phyloP scores from a whole-genome alignment of 1,140 invertebrate species.

The Gonatopus flavifemur region DNA sequence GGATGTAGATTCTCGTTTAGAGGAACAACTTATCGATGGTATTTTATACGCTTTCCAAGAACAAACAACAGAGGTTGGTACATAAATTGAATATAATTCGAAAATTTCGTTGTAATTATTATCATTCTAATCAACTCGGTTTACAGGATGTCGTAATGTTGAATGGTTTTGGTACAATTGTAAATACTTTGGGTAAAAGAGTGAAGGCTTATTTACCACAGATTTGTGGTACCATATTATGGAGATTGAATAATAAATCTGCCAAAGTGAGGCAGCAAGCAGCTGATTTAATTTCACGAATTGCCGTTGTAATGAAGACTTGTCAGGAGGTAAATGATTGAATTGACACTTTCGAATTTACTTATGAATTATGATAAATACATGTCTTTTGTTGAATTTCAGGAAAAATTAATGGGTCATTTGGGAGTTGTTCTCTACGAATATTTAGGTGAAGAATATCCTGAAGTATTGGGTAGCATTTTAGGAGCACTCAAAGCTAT shows the following conservation, averaged over 20 bases:
- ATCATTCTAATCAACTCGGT: conserved; percentile 15
- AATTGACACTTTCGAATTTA: conserved; percentile 10
- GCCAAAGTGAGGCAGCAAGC: conserved; percentile 99
- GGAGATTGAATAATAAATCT: conserved; percentile 99
- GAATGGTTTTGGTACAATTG: conserved; percentile 98
- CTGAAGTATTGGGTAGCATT: conserved; percentile 98
- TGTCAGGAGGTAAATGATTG: conserved; percentile 82
- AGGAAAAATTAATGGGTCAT: conserved; percentile 99
- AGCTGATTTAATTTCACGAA: conserved; percentile 96
- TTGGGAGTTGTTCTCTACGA: conserved; percentile 99
- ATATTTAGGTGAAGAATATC: conserved; percentile 99
- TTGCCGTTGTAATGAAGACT: conserved; percentile 99
- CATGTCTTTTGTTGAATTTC: conserved; percentile 43
- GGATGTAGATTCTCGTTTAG: conserved; percentile 95
- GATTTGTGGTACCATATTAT: conserved; percentile 99
- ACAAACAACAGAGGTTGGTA: conserved; percentile 91
- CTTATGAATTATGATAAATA: neutral
- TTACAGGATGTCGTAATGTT: conserved; percentile 97
- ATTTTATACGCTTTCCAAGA: conserved; percentile 99
- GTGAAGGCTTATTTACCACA: conserved; percentile 99
- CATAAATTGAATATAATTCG: conserved; percentile 1
- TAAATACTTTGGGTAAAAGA: conserved; percentile 94
- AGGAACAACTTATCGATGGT: conserved; percentile 99
- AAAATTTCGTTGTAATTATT: conserved; percentile 16
- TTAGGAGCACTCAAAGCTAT: conserved; percentile 97